Conservation (phyloP, 2,888 invertebrate genomes). For the Cheilosia vulpina region DNA sequence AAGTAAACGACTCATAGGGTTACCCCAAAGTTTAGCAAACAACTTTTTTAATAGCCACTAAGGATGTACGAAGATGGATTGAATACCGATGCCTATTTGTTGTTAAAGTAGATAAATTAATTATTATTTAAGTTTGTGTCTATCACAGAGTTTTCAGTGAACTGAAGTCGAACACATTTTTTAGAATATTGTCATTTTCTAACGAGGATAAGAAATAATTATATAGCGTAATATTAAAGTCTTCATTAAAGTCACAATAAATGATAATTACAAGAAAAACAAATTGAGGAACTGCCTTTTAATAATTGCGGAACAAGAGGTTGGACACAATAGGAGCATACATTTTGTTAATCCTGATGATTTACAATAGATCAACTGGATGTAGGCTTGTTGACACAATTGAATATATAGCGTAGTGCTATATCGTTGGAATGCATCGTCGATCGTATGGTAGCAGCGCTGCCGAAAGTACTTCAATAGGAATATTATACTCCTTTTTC, state of each 20-base stretch:
- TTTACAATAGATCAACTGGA: too few relatives aligned
- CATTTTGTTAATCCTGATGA: too few relatives aligned
- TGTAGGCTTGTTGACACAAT: too few relatives aligned
- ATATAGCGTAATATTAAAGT: conserved; percentile 44
- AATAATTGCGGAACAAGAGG: not conserved
- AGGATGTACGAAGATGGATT: not conserved
- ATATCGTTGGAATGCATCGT: too few relatives aligned
- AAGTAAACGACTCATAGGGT: conserved; percentile 4
- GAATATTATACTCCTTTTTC: too few relatives aligned
- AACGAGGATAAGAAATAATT: conserved; percentile 40
- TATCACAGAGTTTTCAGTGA: conserved; percentile 25
- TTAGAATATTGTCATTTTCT: conserved; percentile 57
- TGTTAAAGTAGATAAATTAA: conserved; percentile 42
- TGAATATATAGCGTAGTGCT: too few relatives aligned
- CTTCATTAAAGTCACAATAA: conserved; percentile 68
- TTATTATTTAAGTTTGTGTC: conserved; percentile 36
- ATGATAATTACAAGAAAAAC: conserved; percentile 33
- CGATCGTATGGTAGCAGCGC: too few relatives aligned
- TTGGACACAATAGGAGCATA: not conserved
- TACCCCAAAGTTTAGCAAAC: not conserved
- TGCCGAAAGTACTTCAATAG: too few relatives aligned
- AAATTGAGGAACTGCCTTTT: not conserved
- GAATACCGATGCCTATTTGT: conserved; percentile 8
- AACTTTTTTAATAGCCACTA: not conserved
- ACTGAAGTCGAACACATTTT: conserved; percentile 30